Conservation (phyloP, 2,113 vertebrate genomes). For the Actenoides lindsayi region DNA sequence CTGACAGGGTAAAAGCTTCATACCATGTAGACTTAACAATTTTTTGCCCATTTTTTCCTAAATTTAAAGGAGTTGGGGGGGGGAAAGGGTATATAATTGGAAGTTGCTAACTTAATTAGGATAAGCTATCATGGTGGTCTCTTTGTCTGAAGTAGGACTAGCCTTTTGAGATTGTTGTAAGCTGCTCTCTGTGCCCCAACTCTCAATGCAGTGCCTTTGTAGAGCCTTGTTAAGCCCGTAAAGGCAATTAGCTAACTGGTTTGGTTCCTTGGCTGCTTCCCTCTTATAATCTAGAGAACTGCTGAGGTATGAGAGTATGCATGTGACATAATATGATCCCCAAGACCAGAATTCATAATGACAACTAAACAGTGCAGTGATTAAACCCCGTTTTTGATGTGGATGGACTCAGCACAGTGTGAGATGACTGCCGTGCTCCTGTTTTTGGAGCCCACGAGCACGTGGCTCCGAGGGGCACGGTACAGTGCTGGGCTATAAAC, state of each 20-base stretch:
- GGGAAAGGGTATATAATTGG: neutral
- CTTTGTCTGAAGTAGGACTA: neutral
- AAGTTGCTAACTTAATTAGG: neutral
- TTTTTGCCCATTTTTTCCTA: neutral
- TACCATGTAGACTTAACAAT: neutral
- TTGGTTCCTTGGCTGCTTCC: neutral
- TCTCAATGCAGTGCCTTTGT: neutral
- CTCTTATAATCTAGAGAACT: neutral
- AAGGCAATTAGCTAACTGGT: neutral
- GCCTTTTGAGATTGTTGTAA: neutral
- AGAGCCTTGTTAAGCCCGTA: neutral
- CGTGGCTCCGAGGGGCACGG: rapidly evolving
- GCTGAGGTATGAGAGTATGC: neutral
- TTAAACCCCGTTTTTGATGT: neutral
- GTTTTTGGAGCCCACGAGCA: neutral
- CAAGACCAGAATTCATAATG: neutral
- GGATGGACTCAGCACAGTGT: neutral
- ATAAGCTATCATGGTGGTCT: neutral
- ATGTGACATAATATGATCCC: neutral
- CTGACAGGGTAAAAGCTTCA: neutral
- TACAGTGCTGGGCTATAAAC: neutral
- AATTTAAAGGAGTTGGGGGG: neutral
- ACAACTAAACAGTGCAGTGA: neutral
- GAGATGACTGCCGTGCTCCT: neutral
- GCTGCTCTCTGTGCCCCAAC: neutral